Conservation (phyloP, 1,140 invertebrate species). For the Scaptomyza pallida region DNA sequence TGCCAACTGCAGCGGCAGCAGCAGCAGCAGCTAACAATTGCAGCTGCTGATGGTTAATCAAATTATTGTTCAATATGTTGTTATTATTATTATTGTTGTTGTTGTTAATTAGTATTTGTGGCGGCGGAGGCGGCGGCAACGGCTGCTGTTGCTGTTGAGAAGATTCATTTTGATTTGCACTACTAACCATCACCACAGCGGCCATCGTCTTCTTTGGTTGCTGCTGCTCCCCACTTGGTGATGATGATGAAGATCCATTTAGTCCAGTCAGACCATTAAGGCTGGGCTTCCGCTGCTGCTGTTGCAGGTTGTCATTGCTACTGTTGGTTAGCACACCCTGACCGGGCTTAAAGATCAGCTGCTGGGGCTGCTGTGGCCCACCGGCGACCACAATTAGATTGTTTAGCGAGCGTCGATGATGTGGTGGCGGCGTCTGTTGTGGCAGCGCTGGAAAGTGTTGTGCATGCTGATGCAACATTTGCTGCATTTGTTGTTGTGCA, state of each 20-base stretch:
- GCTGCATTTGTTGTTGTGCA: conserved; percentile 78
- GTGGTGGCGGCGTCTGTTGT: conserved; percentile 73
- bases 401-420: conserved; percentile 80
- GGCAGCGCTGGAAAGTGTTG: conserved; percentile 84
- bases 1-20: conserved; percentile 62
- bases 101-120: conserved; percentile 69
- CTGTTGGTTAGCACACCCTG: conserved; percentile 70
- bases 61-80: conserved; percentile 75
- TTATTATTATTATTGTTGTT: conserved; percentile 67
- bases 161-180: conserved; percentile 42
- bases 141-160: conserved; percentile 49
- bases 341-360: conserved; percentile 74
- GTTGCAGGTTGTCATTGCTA: conserved; percentile 51
- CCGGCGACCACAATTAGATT: conserved; percentile 80
- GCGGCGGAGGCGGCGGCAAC: conserved; percentile 52
- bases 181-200: conserved; percentile 83
- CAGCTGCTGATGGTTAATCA: conserved; percentile 75
- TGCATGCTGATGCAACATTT: conserved; percentile 77
- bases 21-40: conserved; percentile 72
- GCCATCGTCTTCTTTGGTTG: conserved; percentile 82
- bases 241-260: conserved; percentile 17
- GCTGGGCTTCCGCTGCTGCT: conserved; percentile 71
- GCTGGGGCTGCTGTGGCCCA: conserved; percentile 76
- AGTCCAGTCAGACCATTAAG: conserved; percentile 47
- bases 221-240: conserved; percentile 38